phyloP scores from a whole-genome alignment of 2,797 vertebrate species.

The Erithacus rubecula region DNA sequence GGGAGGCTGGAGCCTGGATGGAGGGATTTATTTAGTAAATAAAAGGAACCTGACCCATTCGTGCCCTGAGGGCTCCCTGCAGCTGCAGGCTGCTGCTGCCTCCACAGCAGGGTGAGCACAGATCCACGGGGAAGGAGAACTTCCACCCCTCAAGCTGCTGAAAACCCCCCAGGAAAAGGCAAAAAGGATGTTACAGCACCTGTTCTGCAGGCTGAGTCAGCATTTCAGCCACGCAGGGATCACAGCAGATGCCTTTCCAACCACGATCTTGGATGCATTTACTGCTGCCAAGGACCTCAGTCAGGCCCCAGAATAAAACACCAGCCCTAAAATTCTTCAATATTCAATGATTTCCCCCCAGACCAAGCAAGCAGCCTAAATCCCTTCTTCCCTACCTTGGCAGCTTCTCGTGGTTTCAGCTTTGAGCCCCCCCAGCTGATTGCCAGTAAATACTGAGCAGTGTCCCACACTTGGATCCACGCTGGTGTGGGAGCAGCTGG shows the following conservation, averaged over 20 bases:
- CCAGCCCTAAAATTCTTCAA: neutral
- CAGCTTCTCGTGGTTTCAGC: neutral
- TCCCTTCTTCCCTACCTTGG: neutral
- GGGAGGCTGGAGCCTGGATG: neutral
- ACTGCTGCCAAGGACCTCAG: neutral
- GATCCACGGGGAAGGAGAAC: accelerated
- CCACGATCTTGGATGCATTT: accelerated
- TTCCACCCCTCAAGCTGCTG: accelerated
- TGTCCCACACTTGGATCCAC: too few species aligned
- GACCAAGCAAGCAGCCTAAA: neutral
- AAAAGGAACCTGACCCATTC: neutral
- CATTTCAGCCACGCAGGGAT: accelerated
- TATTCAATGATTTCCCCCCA: neutral
- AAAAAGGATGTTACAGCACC: accelerated
- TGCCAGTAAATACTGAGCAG: too few species aligned
- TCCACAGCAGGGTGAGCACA: neutral
- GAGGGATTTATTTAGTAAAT: neutral
- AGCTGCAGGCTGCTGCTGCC: too few species aligned
- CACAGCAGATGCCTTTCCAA: neutral
- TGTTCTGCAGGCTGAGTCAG: neutral
- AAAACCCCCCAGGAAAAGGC: too few species aligned
- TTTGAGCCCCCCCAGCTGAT: too few species aligned
- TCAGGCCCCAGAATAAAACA: neutral
- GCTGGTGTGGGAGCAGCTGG: too few species aligned
- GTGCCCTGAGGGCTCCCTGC: neutral